phyloP scores from a whole-genome alignment of 37 sponge, comb jelly and placozoan species.

The Halisarca cf. caerulea region DNA sequence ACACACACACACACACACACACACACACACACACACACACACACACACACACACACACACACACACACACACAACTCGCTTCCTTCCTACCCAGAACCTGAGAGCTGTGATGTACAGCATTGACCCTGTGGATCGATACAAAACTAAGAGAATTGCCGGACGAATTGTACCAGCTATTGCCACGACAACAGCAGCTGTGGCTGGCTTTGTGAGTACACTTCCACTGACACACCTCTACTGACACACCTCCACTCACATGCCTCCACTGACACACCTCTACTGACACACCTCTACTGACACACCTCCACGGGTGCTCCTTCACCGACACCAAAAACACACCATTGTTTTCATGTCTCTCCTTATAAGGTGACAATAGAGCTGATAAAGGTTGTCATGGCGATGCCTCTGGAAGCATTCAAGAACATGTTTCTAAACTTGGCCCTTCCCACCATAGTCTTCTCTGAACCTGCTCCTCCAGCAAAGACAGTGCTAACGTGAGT shows the following conservation, averaged over 20 bases:
- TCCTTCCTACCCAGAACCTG: conserved; percentile 62
- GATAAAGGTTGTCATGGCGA: conserved; percentile 78
- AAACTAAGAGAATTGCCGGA: conserved; percentile 97
- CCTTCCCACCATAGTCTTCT: conserved; percentile 79
- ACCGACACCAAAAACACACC: neutral
- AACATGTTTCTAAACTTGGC: conserved; percentile 94
- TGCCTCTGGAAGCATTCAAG: conserved; percentile 69
- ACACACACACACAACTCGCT: neutral
- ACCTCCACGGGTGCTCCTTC: neutral
- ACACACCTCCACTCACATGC: too few species aligned
- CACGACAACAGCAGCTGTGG: conserved; percentile 97
- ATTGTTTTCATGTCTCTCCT: too few species aligned
- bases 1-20: too few species aligned
- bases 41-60: too few species aligned
- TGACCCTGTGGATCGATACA: conserved; percentile 82
- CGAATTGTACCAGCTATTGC: conserved; percentile 98
- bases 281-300: too few species aligned
- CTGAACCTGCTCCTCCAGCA: conserved; percentile 84
- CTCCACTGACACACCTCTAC: too few species aligned
- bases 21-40: too few species aligned
- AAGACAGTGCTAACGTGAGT: conserved; percentile 67
- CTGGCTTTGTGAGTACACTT: conserved; percentile 83
- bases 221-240: too few species aligned
- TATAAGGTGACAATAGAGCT: conserved; percentile 88
- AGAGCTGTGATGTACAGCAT: conserved; percentile 90